These are phyloP conservation scores for Esox niger DNA, from an alignment of 2,113 vertebrate species.

Conservation along the genomic window DNA sequence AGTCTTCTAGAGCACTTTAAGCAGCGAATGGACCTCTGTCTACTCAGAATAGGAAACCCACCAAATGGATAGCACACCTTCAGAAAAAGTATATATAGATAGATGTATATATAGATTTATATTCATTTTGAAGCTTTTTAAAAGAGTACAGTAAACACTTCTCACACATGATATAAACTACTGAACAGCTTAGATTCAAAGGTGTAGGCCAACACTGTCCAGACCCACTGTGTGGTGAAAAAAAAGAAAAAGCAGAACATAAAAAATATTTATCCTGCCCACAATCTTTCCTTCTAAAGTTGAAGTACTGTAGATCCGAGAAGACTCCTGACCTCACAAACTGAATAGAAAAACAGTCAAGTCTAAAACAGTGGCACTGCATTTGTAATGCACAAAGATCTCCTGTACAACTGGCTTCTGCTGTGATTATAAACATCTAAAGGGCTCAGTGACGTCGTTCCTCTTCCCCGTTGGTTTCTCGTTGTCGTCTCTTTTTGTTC, in stretches of 20 bases:
- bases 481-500: constrained; percentile 16
- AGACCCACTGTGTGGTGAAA: constrained; percentile 64
- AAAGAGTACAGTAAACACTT: constrained; percentile 99
- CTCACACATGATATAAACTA: constrained; percentile 99
- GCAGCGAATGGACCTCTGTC: constrained; percentile 37
- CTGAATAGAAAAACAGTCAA: constrained; percentile 96
- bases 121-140: constrained; percentile 95
- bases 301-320: constrained; percentile 76
- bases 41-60: constrained; percentile 48
- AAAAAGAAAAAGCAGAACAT: constrained; percentile 12
- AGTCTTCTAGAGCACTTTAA: constrained; percentile 39
- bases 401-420: constrained; percentile 92
- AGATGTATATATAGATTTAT: constrained; percentile 84
- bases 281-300: constrained; percentile 86
- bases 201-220: constrained; percentile 79
- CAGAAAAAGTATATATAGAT: constrained; percentile 86
- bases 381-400: constrained; percentile 94
- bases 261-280: constrained; percentile 69
- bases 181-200: constrained; percentile 84
- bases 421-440: constrained; percentile 84
- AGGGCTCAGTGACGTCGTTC: constrained; percentile 86
- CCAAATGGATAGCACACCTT: constrained; percentile 77
- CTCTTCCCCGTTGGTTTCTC: constrained; percentile 33
- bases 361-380: constrained; percentile 96
- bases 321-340: constrained; percentile 91